Base-by-base conservation (phyloP, 1,140 invertebrate genomes). In the Vanessa atalanta region DNA sequence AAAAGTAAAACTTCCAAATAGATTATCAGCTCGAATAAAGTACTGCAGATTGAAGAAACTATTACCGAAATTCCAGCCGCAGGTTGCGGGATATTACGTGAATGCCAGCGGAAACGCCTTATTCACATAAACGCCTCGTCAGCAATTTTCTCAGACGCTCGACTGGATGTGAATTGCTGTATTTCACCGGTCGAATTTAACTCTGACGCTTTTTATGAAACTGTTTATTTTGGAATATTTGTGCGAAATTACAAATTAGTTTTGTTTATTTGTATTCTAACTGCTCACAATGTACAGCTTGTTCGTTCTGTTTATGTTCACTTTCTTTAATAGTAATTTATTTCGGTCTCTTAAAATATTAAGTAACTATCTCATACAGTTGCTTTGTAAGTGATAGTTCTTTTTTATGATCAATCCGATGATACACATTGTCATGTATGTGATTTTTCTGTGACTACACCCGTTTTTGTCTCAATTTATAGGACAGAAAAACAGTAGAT, bases 41-140 rank as follows among this genome's bases (percentile, higher is more conserved):
- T 61, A 61, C 23, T 61, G 57, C 31, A 61, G 57, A 37, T 61
- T 61, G 57, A 61, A 61, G 57, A 61, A 61, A 61, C 57, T 61
- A 61, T 61, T 61, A 61, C 57, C 57, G 57, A 61, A 61, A 61
- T 61, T 61, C 57, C 57, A 23, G 57, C 57, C 57, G 57, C 57
- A 61, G 57, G 23, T 51, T 26, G 23, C 26, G 50, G 37, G 60
- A 11, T 48, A 50, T 55, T 70, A 70, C 69, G 47, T 64, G 69
- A 37, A 50, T 48, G 57, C 68, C 16, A 23, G 14, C 72, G 72
- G 72, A 73, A 73, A 64, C 48, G 72, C 47, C 65, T 68, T 64
- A 63, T 66, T 69, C 65, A 69, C 66, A 43, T 73, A 68, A 69
- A 50, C 37, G 57, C 60, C 37, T 60, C 47, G 16, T 73, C 72